These are phyloP conservation scores for Acomys russatus DNA, from an alignment of 2,797 vertebrate genomes.

Conservation along the genomic window DNA sequence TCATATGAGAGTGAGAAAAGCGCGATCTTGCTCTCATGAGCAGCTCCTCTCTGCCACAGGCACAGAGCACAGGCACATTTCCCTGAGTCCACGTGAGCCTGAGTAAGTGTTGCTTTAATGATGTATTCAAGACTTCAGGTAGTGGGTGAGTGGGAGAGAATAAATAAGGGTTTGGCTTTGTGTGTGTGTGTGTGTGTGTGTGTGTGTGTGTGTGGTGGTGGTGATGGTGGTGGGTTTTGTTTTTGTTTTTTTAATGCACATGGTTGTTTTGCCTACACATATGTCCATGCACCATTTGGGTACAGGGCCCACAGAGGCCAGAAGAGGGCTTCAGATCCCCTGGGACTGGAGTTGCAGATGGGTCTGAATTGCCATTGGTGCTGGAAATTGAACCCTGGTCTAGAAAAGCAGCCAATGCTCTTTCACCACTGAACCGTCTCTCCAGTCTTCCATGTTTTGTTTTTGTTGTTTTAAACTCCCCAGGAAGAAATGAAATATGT, in stretches of 20 bases:
- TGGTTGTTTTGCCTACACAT: background rate
- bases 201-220: background rate
- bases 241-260: background rate
- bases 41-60: background rate
- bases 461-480: background rate
- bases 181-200: background rate
- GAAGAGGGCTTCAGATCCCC: background rate
- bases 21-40: background rate
- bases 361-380: background rate
- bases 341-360: background rate
- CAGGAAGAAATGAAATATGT: constrained; percentile 6
- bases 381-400: background rate
- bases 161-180: background rate
- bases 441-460: background rate
- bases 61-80: background rate
- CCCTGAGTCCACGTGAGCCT: background rate
- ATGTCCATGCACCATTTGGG: background rate
- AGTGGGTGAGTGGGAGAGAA: background rate
- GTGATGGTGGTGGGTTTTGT: too few species aligned
- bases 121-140: background rate
- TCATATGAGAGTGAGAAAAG: constrained; percentile 20
- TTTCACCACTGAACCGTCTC: background rate
- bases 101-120: background rate
- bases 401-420: background rate
- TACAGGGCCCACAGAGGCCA: background rate